Evolutionary conservation across 2,797 vertebrate species (phyloP).

Genomic region (Enteromius radiatus): DNA sequence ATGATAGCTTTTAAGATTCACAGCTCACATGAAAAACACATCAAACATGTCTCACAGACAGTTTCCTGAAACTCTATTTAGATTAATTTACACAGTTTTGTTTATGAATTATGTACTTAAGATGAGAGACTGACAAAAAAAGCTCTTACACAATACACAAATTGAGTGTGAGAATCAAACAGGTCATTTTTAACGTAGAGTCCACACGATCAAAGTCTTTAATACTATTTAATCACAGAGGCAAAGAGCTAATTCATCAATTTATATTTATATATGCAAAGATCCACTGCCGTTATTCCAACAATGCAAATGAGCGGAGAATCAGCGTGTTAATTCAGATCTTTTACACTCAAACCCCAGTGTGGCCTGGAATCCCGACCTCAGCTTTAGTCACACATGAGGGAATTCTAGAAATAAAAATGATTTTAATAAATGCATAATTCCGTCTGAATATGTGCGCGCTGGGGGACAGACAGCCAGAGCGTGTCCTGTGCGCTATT

Average conservation of each 20-base stretch:
- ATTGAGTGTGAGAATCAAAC: slow-evolving; percentile 18
- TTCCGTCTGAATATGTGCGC: slow-evolving; percentile 24
- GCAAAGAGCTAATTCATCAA: slow-evolving; percentile 54
- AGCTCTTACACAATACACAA: slow-evolving; percentile 1
- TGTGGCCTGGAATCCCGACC: slow-evolving; percentile 56
- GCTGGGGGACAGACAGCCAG: not conserved
- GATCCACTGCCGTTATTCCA: slow-evolving; percentile 39
- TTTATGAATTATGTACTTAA: not conserved
- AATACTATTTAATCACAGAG: slow-evolving; percentile 53
- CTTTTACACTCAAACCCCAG: slow-evolving; percentile 58
- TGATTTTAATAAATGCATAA: slow-evolving; percentile 44
- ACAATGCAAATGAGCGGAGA: slow-evolving; percentile 60
- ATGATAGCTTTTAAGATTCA: not conserved
- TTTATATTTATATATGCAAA: slow-evolving; percentile 64
- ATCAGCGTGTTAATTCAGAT: slow-evolving; percentile 49
- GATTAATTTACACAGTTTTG: not conserved
- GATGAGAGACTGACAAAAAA: not conserved
- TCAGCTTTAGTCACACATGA: slow-evolving; percentile 57
- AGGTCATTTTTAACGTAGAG: slow-evolving; percentile 21
- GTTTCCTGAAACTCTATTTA: not conserved
- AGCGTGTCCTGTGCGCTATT: not conserved
- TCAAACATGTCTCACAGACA: not conserved
- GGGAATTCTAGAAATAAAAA: slow-evolving; percentile 47
- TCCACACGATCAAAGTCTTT: slow-evolving; percentile 31
- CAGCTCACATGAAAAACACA: not conserved